These are phyloP conservation scores for Platycheirus rosarum DNA, from an alignment of 2,888 invertebrate species.

Conservation along the genomic window DNA sequence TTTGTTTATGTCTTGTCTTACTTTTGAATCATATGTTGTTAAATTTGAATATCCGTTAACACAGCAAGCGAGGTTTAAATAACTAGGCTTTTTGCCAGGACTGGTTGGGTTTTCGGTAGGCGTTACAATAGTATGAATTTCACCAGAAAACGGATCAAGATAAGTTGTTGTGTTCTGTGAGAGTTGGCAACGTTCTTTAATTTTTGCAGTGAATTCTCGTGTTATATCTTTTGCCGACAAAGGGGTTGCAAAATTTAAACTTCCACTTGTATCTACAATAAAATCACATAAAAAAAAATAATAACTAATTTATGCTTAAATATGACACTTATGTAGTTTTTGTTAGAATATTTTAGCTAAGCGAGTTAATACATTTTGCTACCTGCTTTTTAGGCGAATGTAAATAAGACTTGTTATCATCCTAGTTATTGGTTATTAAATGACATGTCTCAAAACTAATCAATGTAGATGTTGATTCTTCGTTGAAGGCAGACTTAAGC, in stretches of 20 bases:
- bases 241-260: conserved; percentile 86
- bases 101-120: conserved; percentile 74
- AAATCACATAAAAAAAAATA: no score
- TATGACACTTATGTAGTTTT: no score
- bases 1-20: conserved; percentile 88
- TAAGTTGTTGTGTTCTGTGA: conserved; percentile 78
- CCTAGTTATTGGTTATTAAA: no score
- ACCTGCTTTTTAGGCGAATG: no score
- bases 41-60: conserved; percentile 95
- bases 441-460: no score
- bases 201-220: conserved; percentile 85
- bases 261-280: conserved; percentile 84
- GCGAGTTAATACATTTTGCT: no score
- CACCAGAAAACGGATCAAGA: conserved; percentile 78
- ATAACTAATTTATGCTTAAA: no score
- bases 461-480: no score
- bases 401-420: no score
- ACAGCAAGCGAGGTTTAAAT: conserved; percentile 93
- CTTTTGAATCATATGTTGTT: conserved; percentile 92
- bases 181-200: conserved; percentile 84
- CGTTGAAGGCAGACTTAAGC: no score
- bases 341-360: no score
- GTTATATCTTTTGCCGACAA: conserved; percentile 84
- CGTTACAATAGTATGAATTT: conserved; percentile 80
- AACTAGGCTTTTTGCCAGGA: conserved; percentile 90